Conservation (phyloP, 2,888 invertebrate species). For the Eupeodes latifasciatus region DNA sequence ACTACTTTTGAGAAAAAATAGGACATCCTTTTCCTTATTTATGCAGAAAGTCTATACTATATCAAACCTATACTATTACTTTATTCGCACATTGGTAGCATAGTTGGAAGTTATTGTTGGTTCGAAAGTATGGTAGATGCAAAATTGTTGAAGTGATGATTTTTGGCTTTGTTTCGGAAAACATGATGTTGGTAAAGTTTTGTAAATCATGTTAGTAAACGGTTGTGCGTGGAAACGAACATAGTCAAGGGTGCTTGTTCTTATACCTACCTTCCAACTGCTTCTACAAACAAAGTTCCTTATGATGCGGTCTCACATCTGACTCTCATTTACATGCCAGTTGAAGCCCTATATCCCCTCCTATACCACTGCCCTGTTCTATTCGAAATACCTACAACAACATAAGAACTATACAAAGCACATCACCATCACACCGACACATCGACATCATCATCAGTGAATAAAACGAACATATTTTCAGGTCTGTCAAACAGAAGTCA, state of each 20-base stretch:
- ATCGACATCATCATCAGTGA: not conserved
- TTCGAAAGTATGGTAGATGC: conserved; percentile 11
- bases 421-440: not conserved
- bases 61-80: not conserved
- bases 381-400: not conserved
- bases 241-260: conserved; percentile 39
- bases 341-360: not conserved
- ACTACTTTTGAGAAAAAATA: not conserved
- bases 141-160: conserved; percentile 41
- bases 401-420: not conserved
- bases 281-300: not conserved
- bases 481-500: conserved; percentile 59
- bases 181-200: conserved; percentile 65
- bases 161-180: conserved; percentile 56
- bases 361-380: not conserved
- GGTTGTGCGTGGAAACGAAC: conserved; percentile 56
- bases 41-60: conserved; percentile 22
- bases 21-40: not conserved
- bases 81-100: not conserved
- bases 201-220: conserved; percentile 67
- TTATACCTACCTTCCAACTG: too few relatives aligned
- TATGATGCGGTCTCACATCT: not conserved
- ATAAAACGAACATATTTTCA: conserved; percentile 55
- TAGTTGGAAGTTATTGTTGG: not conserved
- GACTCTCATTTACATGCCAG: not conserved